phyloP scores from a whole-genome alignment of 2,113 vertebrate species.

The Eclectus roratus region DNA sequence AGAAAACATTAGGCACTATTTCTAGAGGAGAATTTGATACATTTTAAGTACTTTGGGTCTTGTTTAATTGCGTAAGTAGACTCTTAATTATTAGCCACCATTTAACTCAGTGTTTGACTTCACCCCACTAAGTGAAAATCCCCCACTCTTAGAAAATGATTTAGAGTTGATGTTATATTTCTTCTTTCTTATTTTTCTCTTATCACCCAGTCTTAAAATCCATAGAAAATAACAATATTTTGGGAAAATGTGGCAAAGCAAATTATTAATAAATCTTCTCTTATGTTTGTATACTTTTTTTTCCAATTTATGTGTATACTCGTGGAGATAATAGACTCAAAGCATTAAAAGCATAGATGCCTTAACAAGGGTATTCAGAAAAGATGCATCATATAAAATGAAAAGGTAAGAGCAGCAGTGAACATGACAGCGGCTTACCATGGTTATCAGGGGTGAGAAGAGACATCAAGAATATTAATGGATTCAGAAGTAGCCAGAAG shows the following conservation, averaged over 20 bases:
- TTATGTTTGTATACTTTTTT: neutral
- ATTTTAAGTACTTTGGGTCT: neutral
- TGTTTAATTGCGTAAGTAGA: neutral
- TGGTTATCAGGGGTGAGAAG: neutral
- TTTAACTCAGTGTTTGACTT: conserved; percentile 1
- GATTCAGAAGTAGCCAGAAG: neutral
- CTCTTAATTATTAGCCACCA: neutral
- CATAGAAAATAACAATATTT: neutral
- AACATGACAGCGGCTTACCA: neutral
- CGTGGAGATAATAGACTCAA: neutral
- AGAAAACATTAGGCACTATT: neutral
- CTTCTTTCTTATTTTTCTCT: neutral
- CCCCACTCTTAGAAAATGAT: neutral
- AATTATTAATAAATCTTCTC: neutral
- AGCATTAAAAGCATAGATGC: neutral
- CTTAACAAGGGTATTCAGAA: neutral
- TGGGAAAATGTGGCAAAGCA: neutral
- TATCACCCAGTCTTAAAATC: neutral
- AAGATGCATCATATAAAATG: neutral
- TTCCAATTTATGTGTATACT: neutral
- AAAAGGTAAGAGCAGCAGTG: neutral
- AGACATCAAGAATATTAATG: neutral
- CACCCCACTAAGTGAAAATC: neutral
- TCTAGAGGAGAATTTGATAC: neutral
- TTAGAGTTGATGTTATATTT: neutral